Base-by-base conservation (phyloP, 2,888 invertebrate species). In the Mimumesa dahlbomi region DNA sequence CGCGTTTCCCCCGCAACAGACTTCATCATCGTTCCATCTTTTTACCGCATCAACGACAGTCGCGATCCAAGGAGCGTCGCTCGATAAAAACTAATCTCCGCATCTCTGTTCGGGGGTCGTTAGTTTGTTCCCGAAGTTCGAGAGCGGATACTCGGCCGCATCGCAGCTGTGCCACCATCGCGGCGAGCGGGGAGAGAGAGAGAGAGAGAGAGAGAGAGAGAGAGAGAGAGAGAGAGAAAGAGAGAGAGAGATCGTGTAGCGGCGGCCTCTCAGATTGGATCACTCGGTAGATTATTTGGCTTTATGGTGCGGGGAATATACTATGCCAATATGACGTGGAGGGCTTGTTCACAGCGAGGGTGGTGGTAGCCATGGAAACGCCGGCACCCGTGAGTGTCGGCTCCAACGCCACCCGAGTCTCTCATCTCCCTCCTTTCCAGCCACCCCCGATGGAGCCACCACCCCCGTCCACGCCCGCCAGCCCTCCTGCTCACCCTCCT, bases 381-480 rank as follows among this genome's bases (percentile, higher is more conserved):
- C 87, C 89, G 89, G 89, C 90, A 89, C 89, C 89, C 91, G 91
- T 91, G 91, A 91, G 91, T 92, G 92, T 92, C 89, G 88, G 91
- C 91, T 92, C 91, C 89, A 92, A 92, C 88, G 88, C 88, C 89
- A 89, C 89, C 87, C 87, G 88, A 89, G 87, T 88, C 83, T 86
- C 88, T 86, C 83, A 85, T 85, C 84, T 84, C 83, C 69, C 82
- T 83, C 73, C 76, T 75, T 58, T 64, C 16, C 43, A 38, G 18
- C 71, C 48, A 48, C 45, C 65, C 52, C 57, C 53, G 52, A 40
- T 45, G 46, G 38, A 57, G 46, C 63, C 56, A 58, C 64, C 64
- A 48, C 57, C 43, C 61, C 52, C 66, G 56, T 56, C 59, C 48
- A 68, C 59, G 59, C 73, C 57, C 62, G 54, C 52, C 76, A 52